Conservation (phyloP, 2,888 invertebrate genomes). For the Andricus curvator region DNA sequence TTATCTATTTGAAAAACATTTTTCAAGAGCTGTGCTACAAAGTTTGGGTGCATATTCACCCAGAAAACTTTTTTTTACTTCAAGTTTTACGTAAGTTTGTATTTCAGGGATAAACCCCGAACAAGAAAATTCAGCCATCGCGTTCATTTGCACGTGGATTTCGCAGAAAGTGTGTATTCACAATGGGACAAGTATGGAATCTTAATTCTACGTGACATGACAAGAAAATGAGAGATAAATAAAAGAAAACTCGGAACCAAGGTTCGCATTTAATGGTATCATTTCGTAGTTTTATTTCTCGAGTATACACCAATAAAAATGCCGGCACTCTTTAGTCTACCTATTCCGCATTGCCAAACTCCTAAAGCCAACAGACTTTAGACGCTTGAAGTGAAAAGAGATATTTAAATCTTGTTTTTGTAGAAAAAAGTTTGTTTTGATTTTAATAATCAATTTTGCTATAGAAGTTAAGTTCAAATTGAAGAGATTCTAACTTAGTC, state of each 20-base stretch:
- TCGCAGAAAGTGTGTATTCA: conserved; percentile 18
- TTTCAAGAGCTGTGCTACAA: not conserved
- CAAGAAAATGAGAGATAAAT: conserved; percentile 39
- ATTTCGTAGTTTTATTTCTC: conserved; percentile 52
- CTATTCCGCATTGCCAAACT: conserved; percentile 34
- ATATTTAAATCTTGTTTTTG: not conserved
- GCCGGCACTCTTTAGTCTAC: conserved; percentile 40
- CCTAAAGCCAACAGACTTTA: conserved; percentile 1
- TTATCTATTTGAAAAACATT: not conserved
- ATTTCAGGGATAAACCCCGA: not conserved
- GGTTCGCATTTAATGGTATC: conserved; percentile 37
- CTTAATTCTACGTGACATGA: conserved; percentile 40
- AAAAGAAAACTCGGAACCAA: conserved; percentile 39
- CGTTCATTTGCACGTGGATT: conserved; percentile 12
- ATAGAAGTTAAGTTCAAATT: not conserved
- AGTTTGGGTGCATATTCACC: not conserved
- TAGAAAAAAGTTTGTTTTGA: conserved; percentile 10
- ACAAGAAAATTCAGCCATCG: not conserved
- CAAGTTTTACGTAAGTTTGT: not conserved
- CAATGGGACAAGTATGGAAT: conserved; percentile 22
- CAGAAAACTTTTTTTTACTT: not conserved
- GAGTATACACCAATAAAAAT: conserved; percentile 56
- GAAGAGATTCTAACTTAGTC: not conserved
- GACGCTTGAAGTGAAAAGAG: conserved; percentile 15
- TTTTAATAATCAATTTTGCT: not conserved